These are phyloP conservation scores for Corella eumyota DNA, from an alignment of 23 tunicate genomes.

Conservation along the genomic window DNA sequence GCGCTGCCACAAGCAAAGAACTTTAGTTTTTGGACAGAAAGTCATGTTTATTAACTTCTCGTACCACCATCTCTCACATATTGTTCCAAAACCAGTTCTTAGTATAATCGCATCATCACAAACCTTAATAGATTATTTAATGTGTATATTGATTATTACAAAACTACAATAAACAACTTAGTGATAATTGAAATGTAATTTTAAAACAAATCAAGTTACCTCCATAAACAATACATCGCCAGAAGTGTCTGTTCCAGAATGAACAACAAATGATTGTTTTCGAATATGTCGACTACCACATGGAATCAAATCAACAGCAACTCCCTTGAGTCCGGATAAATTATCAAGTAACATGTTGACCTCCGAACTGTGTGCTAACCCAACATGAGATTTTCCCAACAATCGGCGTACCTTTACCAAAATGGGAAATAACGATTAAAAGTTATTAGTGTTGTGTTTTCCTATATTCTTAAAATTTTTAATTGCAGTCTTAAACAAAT, in stretches of 20 bases:
- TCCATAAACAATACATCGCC: slow-evolving; percentile 96
- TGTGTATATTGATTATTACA: background rate
- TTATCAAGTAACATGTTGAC: slow-evolving; percentile 72
- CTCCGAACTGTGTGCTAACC: slow-evolving; percentile 79
- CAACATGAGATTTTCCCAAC: slow-evolving; percentile 96
- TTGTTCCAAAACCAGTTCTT: slow-evolving; percentile 92
- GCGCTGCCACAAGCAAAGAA: slow-evolving; percentile 93
- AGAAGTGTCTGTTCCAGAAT: slow-evolving; percentile 86
- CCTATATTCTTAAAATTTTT: too few relatives aligned
- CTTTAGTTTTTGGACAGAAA: slow-evolving; percentile 98
- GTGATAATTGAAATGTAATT: too few relatives aligned
- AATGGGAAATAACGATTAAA: background rate
- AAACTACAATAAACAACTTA: background rate
- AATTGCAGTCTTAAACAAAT: too few relatives aligned
- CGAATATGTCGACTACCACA: slow-evolving; percentile 97
- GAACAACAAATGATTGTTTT: slow-evolving; percentile 97
- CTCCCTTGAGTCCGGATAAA: slow-evolving; percentile 32
- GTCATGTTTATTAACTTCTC: slow-evolving; percentile 99
- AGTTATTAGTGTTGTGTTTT: too few relatives aligned
- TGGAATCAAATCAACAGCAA: slow-evolving; percentile 86
- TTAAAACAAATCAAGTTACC: slow-evolving; percentile 38
- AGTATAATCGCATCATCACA: slow-evolving; percentile 95
- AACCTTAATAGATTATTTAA: slow-evolving; percentile 23
- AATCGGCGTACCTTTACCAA: slow-evolving; percentile 67
- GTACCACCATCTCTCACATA: slow-evolving; percentile 99